These are phyloP conservation scores for Geophilus truncorum DNA, from an alignment of 2,888 invertebrate genomes.

Conservation along the genomic window DNA sequence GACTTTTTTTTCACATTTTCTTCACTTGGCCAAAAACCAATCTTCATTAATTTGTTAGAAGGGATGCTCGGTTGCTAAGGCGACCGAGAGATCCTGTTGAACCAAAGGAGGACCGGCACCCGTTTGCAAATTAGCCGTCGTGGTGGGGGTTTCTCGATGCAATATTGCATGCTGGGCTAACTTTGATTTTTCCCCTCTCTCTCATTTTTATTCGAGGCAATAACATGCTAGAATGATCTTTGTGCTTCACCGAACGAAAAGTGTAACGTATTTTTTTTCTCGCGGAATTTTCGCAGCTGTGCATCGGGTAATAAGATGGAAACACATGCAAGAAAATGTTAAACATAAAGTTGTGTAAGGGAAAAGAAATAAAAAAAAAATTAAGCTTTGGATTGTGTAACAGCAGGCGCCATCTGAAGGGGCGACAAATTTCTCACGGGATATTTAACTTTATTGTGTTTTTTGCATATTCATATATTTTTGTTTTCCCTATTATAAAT, in stretches of 20 bases:
- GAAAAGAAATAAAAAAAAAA: neutral
- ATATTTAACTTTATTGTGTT: slow-evolving; percentile 27
- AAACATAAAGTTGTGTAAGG: neutral
- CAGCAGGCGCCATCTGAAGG: neutral
- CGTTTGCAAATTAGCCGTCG: slow-evolving; percentile 14
- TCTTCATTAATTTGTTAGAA: slow-evolving; percentile 1
- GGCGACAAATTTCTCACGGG: slow-evolving; percentile 23
- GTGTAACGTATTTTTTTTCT: slow-evolving; percentile 20
- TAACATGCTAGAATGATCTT: slow-evolving; percentile 25
- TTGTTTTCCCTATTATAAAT: neutral
- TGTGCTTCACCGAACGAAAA: slow-evolving; percentile 27
- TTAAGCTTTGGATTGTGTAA: slow-evolving; percentile 16
- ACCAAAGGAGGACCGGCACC: neutral
- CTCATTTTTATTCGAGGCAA: slow-evolving; percentile 27
- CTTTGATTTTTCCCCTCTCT: slow-evolving; percentile 17
- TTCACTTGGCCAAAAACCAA: neutral
- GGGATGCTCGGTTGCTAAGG: neutral
- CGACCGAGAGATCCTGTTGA: neutral
- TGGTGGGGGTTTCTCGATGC: neutral
- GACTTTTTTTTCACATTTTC: neutral
- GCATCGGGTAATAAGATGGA: slow-evolving; percentile 25
- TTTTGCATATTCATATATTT: slow-evolving; percentile 23
- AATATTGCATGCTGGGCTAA: slow-evolving; percentile 25
- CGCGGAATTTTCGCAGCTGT: slow-evolving; percentile 5
- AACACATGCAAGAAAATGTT: slow-evolving; percentile 24